Evolutionary conservation across 1,140 invertebrate genomes (phyloP), one percentile per base, ranked within the genome.

Genomic region (Chlorops oryzae): DNA sequence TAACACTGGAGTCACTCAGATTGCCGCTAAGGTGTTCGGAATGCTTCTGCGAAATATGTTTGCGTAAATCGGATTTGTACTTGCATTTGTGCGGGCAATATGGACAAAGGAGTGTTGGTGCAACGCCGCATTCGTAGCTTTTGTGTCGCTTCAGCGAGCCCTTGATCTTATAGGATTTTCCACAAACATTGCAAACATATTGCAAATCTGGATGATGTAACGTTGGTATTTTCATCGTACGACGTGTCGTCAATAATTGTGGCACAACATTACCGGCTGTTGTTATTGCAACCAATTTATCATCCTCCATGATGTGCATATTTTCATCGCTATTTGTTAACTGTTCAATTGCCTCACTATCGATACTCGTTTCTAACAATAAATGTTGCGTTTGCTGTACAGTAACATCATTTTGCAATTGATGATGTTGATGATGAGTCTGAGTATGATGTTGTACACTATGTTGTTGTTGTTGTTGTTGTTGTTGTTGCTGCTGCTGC

Each of bases 91-190:
- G 68, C 27, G 65, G 61, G 55, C 69, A 71, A 27, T 69, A 67
- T 7, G 59, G 59, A 57, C 69, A 72, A 25, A 61, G 59, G 2
- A 72, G 57, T 1, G 62, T 59, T 6, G 74, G 70, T 35, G 75
- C 70, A 44, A 82, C 78, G 1, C 82, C 81, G 50, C 82, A 85
- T 53, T 85, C 81, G 52, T 81, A 78, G 28, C 75, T 76, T 50
- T 80, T 69, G 59, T 85, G 83, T 18, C 76, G 73, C 50, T 74
- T 73, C 3, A 80, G 54, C 3, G 77, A 78, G 23, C 75, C 72
- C 49, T 78, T 77, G 23, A 76, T 72, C 50, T 79, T 78, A 62
- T 82, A 82, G 3, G 68, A 66, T 35, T 79, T 74, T 15, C 73
- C 74, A 45, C 81, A 83, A 7, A 70, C 71, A 47, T 73, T 75